Evolutionary conservation across 2,888 invertebrate genomes (phyloP).

Genomic region (Cryptops parisi): DNA sequence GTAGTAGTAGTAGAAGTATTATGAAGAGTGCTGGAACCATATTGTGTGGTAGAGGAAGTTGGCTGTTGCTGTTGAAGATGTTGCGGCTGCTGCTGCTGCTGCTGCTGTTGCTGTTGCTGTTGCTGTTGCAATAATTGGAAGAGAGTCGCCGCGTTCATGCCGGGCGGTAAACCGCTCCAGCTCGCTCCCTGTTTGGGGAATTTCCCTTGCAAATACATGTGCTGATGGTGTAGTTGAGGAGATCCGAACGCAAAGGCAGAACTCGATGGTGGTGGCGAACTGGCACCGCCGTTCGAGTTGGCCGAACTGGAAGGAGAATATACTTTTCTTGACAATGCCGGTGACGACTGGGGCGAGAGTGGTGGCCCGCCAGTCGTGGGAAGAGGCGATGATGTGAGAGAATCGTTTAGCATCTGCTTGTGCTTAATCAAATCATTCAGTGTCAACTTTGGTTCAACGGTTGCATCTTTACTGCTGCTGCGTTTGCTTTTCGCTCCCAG

Average conservation of each 20-base stretch:
- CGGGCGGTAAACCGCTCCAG: constrained; percentile 19
- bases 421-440: constrained; percentile 15
- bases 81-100: too few relatives aligned
- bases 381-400: background rate
- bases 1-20: too few relatives aligned
- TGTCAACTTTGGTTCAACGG: constrained; percentile 15
- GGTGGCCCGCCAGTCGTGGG: background rate
- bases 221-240: constrained; percentile 13
- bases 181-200: constrained; percentile 18
- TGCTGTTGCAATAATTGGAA: constrained; percentile 17
- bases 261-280: background rate
- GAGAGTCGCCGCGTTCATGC: constrained; percentile 13
- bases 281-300: background rate
- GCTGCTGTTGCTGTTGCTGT: constrained; percentile 6
- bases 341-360: constrained; percentile 15
- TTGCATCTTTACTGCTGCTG: constrained; percentile 5
- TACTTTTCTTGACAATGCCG: constrained; percentile 7
- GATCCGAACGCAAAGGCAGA: constrained; percentile 8
- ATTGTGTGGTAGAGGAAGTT: too few relatives aligned
- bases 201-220: background rate
- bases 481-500: constrained; percentile 5
- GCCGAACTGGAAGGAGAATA: background rate
- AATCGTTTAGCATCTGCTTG: constrained; percentile 7
- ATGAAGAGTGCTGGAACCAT: too few relatives aligned
- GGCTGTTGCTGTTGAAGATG: too few relatives aligned